A percentile compares a stretch with the other conserved stretches of the same genome.
These are phyloP conservation scores for Porites cylindrica DNA, from an alignment of 92 coral and sea anemone species.

Conservation along the genomic window DNA sequence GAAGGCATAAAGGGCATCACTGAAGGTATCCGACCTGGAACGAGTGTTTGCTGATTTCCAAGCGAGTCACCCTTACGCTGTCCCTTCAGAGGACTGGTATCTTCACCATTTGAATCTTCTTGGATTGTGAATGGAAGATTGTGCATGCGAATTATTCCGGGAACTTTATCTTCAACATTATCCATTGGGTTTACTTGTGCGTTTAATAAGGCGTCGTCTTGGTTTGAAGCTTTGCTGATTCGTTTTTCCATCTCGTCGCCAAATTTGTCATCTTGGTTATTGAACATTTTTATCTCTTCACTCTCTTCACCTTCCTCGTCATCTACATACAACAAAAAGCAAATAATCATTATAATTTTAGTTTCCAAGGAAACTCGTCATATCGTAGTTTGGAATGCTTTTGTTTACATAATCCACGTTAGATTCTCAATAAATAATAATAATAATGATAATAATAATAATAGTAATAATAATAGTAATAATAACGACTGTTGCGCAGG, in stretches of 20 bases:
- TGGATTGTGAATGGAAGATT: conserved; percentile 40
- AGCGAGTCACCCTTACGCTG: conserved; percentile 2
- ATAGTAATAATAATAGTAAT: too few species aligned
- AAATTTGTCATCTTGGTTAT: conserved; percentile 33
- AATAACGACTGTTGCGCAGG: too few species aligned
- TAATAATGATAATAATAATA: too few species aligned
- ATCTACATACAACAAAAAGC: conserved; percentile 13
- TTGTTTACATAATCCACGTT: not conserved
- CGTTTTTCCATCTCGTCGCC: conserved; percentile 24
- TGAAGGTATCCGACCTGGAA: not conserved
- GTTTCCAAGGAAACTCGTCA: not conserved
- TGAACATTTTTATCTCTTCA: conserved; percentile 37
- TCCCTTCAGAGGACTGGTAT: not conserved
- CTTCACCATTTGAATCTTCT: conserved; percentile 34
- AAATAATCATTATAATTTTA: not conserved
- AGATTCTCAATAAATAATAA: too few species aligned
- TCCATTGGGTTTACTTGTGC: not conserved
- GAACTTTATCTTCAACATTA: not conserved
- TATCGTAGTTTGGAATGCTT: not conserved
- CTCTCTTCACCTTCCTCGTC: conserved; percentile 34
- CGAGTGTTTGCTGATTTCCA: not conserved
- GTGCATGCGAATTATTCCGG: conserved; percentile 9
- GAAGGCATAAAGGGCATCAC: conserved; percentile 4
- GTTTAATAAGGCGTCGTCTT: not conserved
- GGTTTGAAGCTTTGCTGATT: not conserved